A percentile compares a stretch with the other conserved stretches of the same genome.
Conservation (phyloP, 2,888 invertebrate genomes). For the Imbricaverruca yamaguchii region DNA sequence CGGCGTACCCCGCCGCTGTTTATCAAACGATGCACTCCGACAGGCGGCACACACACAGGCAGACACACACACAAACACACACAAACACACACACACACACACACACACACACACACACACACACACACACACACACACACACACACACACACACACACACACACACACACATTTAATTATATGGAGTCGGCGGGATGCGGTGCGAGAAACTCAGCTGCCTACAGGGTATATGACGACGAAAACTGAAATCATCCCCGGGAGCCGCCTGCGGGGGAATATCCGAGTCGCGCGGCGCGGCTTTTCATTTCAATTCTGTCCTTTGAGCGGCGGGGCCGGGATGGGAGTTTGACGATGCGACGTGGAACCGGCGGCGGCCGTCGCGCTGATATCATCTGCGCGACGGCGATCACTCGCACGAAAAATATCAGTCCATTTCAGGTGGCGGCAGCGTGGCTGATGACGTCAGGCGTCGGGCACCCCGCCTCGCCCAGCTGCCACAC, state of each 20-base stretch:
- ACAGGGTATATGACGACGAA: background rate
- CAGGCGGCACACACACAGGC: no score
- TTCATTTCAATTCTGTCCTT: constrained; percentile 12
- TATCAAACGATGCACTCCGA: no score
- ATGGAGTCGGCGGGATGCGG: background rate
- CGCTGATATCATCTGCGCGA: constrained; percentile 3
- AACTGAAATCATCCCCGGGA: background rate
- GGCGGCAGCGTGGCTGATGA: background rate
- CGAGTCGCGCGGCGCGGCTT: background rate
- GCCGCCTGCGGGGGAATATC: background rate
- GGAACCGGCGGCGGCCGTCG: background rate
- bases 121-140: no score
- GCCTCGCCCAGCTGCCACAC: background rate
- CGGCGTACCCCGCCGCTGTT: no score
- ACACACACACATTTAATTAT: background rate
- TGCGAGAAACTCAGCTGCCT: background rate
- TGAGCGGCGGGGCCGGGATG: background rate
- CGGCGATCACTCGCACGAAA: background rate
- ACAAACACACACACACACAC: no score
- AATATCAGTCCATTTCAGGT: background rate
- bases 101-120: no score
- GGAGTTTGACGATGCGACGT: background rate
- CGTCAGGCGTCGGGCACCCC: background rate
- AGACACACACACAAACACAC: no score
- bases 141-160: no score